Base-by-base conservation (phyloP, 2,888 invertebrate genomes). In the Tuta absoluta region DNA sequence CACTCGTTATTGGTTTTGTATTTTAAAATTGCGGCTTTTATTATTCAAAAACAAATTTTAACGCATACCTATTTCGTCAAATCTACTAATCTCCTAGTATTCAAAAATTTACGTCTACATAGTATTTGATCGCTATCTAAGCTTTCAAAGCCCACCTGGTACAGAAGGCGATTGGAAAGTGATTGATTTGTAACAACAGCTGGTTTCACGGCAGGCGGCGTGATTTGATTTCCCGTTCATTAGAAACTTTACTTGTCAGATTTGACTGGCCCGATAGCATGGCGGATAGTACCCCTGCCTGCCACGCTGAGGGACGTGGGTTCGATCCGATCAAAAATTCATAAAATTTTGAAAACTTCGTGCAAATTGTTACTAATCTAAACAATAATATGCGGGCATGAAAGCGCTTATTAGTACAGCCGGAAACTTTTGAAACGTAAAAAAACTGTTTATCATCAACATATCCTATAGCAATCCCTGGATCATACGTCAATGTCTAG, bases 141-240 rank as follows among this genome's bases (percentile, higher is more conserved):
- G 14, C 14, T 14, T 41, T 14, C 41, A 41, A 14, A 14, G 14
- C 12, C 14, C 41, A 12, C 14, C 41, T 41, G 41, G 41, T 41
- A 14, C 14, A 41, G 68, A 71, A 69, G 69, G 71, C 72, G 73
- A 81, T 83, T 80, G 75, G 78, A 82, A 81, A 82, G 77, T 75
- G 75, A 82, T 83, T 78, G 78, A 76, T 83, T 80, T 76, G 33
- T 74, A 76, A 76, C 73, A 72, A 69, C 76, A 79, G 77, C 78
- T 78, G 80, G 70, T 76, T 77, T 77, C 69, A 77, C 75, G 76
- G 75, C 70, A 75, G 75, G 74, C 70, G 75, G 72, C 49, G 49
- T 70, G 74, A 79, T 79, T 70, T 71, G 75, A 84, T 84, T 85
- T 82, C 73, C 77, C 72, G 71, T 72, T 79, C 70, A 80, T 84